phyloP scores from a whole-genome alignment of 2,113 vertebrate genomes.

The Tautogolabrus adspersus region DNA sequence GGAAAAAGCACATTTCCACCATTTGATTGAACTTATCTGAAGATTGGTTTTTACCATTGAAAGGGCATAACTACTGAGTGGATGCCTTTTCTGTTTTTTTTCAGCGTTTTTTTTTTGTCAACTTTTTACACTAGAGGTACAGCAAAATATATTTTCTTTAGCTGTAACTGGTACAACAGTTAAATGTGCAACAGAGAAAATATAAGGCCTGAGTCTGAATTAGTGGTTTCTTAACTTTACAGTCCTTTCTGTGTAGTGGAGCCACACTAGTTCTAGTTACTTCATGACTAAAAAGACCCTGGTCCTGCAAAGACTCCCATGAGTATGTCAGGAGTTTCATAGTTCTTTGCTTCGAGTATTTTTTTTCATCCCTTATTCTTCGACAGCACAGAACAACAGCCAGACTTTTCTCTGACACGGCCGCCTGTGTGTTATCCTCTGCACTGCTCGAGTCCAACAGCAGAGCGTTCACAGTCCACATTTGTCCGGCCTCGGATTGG shows the following conservation, averaged over 20 bases:
- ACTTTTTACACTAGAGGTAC: slow-evolving; percentile 98
- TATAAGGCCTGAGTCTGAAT: slow-evolving; percentile 99
- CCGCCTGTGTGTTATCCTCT: slow-evolving; percentile 68
- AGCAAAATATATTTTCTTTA: slow-evolving; percentile 99
- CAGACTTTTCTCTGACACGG: slow-evolving; percentile 84
- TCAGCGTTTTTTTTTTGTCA: slow-evolving; percentile 22
- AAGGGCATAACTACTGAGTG: slow-evolving; percentile 90
- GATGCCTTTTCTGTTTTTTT: slow-evolving; percentile 85
- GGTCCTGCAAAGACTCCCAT: slow-evolving; percentile 88
- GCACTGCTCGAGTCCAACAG: slow-evolving; percentile 71
- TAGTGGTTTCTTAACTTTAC: slow-evolving; percentile 92
- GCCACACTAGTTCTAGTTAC: slow-evolving; percentile 84
- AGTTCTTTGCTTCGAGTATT: slow-evolving; percentile 65
- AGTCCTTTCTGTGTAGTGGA: slow-evolving; percentile 90
- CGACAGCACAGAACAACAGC: slow-evolving; percentile 71
- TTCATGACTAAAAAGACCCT: slow-evolving; percentile 88
- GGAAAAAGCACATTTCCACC: slow-evolving; percentile 87
- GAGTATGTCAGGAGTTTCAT: slow-evolving; percentile 86
- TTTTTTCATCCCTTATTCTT: slow-evolving; percentile 61
- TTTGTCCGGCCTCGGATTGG: slow-evolving; percentile 87
- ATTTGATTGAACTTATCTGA: slow-evolving; percentile 91
- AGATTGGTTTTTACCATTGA: slow-evolving; percentile 91
- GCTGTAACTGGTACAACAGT: slow-evolving; percentile 97
- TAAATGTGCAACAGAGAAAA: slow-evolving; percentile 99
- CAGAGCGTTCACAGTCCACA: slow-evolving; percentile 88